Percentiles rank a stretch among this genome's conserved stretches.
Evolutionary conservation across 2,113 vertebrate genomes (phyloP).

Genomic region (Pachycephala philippinensis): DNA sequence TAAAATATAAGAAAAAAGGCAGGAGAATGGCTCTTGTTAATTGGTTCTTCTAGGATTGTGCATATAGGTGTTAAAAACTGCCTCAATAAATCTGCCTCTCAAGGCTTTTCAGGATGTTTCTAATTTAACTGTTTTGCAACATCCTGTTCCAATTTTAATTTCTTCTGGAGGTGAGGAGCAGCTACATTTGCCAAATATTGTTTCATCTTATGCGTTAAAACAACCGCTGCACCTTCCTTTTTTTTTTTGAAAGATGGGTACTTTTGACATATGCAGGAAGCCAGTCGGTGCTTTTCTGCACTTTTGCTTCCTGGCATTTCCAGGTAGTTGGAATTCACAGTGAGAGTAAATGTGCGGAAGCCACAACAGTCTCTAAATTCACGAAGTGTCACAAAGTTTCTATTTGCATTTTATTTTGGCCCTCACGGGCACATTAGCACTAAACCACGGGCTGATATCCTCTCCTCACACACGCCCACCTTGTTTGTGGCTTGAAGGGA

Average conservation of each 20-base stretch:
- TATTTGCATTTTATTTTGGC: neutral
- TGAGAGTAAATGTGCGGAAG: neutral
- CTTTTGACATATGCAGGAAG: neutral
- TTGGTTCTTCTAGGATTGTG: neutral
- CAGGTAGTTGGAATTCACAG: neutral
- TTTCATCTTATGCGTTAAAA: neutral
- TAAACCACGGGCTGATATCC: too few species aligned
- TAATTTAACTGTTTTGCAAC: neutral
- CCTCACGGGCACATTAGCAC: fast-evolving
- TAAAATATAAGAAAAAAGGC: neutral
- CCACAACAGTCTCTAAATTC: neutral
- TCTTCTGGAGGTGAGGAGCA: neutral
- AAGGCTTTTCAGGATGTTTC: neutral
- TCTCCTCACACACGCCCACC: neutral
- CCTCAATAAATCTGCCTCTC: neutral
- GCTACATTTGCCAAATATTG: neutral
- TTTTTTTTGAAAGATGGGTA: neutral
- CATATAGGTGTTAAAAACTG: neutral
- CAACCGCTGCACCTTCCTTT: neutral
- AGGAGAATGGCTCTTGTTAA: neutral
- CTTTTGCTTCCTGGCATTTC: neutral
- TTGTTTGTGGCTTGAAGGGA: neutral
- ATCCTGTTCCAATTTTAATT: neutral
- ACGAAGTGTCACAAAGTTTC: neutral
- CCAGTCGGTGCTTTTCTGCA: neutral